phyloP scores from a whole-genome alignment of 2,797 vertebrate species.

The Centroberyx gerrardi region DNA sequence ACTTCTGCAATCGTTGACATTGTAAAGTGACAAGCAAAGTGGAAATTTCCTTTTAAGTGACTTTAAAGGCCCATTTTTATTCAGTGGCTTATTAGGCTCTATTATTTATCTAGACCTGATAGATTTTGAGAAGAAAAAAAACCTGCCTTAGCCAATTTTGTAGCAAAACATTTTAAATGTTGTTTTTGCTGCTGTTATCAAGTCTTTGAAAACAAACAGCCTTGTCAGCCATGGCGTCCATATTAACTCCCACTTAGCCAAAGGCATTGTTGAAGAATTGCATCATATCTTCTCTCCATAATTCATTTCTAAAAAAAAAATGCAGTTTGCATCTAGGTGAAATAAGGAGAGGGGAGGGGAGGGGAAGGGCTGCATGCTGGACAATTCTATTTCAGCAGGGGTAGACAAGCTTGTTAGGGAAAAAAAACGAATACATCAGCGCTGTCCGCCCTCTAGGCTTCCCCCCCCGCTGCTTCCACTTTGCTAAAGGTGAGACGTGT shows the following conservation, averaged over 20 bases:
- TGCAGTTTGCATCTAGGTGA: conserved; percentile 45
- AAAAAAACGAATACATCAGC: conserved; percentile 72
- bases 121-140: background rate
- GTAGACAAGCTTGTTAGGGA: conserved; percentile 76
- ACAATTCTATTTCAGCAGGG: conserved; percentile 68
- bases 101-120: conserved; percentile 4
- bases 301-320: conserved; percentile 42
- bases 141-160: background rate
- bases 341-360: conserved; percentile 40
- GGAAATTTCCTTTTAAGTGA: conserved; percentile 2
- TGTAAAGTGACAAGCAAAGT: conserved; percentile 16
- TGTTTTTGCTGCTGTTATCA: conserved; percentile 19
- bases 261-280: conserved; percentile 37
- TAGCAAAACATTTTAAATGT: conserved; percentile 4
- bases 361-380: conserved; percentile 42
- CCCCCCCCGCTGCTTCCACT: conserved; percentile 69
- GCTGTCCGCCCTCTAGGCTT: conserved; percentile 62
- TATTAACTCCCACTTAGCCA: conserved; percentile 40
- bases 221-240: conserved; percentile 1
- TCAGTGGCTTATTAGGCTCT: background rate
- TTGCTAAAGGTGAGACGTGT: conserved; percentile 80
- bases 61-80: conserved; percentile 19
- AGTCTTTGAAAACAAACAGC: conserved; percentile 28
- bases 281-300: conserved; percentile 47
- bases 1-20: conserved; percentile 3